A percentile compares a stretch with the other conserved stretches of the same genome.
Conservation (phyloP, 2,888 invertebrate species). For the Harpagoxenus sublaevis region DNA sequence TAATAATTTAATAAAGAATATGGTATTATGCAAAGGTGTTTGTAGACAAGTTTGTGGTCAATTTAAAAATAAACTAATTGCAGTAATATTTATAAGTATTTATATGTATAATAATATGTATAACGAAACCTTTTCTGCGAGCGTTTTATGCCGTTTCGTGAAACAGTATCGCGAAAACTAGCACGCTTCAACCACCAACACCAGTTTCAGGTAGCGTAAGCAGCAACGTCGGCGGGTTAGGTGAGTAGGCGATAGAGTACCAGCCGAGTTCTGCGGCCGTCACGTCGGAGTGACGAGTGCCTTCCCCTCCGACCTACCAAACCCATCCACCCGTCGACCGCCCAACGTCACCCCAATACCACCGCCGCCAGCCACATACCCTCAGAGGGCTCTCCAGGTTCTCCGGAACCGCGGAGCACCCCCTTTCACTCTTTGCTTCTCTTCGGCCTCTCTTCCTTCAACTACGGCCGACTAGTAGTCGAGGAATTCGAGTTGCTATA, state of each 20-base stretch:
- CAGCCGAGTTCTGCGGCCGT: conserved; percentile 80
- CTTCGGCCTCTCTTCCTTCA: conserved; percentile 68
- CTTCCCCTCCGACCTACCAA: conserved; percentile 72
- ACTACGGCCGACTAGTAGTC: conserved; percentile 84
- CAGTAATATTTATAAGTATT: not conserved
- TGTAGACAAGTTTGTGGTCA: not conserved
- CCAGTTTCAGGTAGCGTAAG: conserved; percentile 50
- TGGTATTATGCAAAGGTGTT: not conserved
- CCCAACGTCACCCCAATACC: conserved; percentile 70
- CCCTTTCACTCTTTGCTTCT: conserved; percentile 74
- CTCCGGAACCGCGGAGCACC: conserved; percentile 71
- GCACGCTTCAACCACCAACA: conserved; percentile 24
- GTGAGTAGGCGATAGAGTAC: conserved; percentile 73
- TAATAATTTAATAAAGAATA: not conserved
- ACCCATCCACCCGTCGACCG: conserved; percentile 68
- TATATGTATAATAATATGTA: not conserved
- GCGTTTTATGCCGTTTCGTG: conserved; percentile 7
- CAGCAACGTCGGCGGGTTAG: conserved; percentile 66
- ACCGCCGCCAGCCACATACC: conserved; percentile 65
- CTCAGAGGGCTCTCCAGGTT: conserved; percentile 70
- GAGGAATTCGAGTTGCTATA: conserved; percentile 86
- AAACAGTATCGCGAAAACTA: conserved; percentile 35
- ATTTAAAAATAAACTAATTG: not conserved
- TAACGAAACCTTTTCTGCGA: not conserved
- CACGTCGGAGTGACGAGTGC: conserved; percentile 83